phyloP scores from a whole-genome alignment of 37 sponge, comb jelly and placozoan genomes.

The Chondrilla cf. caribensis region DNA sequence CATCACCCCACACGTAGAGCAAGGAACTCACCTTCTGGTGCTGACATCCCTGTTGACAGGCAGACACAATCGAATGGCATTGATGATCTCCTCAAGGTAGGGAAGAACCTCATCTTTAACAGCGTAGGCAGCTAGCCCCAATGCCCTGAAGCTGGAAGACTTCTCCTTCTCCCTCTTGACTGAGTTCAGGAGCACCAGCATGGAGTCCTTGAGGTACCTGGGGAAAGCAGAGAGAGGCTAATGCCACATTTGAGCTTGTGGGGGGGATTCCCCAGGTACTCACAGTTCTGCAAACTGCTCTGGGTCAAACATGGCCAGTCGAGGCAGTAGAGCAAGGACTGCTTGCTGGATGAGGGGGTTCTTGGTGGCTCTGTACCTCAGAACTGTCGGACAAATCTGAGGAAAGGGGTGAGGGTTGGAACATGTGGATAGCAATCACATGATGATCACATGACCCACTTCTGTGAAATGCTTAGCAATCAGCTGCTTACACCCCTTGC shows the following conservation, averaged over 20 bases:
- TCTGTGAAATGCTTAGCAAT: conserved; percentile 59
- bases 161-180: conserved; percentile 70
- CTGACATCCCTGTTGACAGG: conserved; percentile 17
- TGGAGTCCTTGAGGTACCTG: conserved; percentile 68
- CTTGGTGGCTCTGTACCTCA: conserved; percentile 56
- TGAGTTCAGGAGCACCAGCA: conserved; percentile 58
- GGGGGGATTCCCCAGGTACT: not conserved
- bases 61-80: conserved; percentile 30
- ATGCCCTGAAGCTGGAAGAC: conserved; percentile 68
- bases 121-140: conserved; percentile 79
- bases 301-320: conserved; percentile 78
- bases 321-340: conserved; percentile 66
- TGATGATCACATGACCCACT: not conserved
- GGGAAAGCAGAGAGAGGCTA: not conserved
- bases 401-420: not conserved
- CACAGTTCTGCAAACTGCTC: conserved; percentile 40
- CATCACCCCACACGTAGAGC: not conserved
- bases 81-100: conserved; percentile 42
- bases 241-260: too few relatives aligned
- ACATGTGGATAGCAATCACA: not conserved
- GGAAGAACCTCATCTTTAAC: conserved; percentile 67
- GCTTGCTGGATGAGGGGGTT: conserved; percentile 77
- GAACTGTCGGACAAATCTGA: conserved; percentile 50
- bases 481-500: conserved; percentile 50
- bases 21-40: not conserved